A percentile compares a stretch with the other conserved stretches of the same genome.
Conservation (phyloP, 2,113 vertebrate species). For the Globicephala melas region DNA sequence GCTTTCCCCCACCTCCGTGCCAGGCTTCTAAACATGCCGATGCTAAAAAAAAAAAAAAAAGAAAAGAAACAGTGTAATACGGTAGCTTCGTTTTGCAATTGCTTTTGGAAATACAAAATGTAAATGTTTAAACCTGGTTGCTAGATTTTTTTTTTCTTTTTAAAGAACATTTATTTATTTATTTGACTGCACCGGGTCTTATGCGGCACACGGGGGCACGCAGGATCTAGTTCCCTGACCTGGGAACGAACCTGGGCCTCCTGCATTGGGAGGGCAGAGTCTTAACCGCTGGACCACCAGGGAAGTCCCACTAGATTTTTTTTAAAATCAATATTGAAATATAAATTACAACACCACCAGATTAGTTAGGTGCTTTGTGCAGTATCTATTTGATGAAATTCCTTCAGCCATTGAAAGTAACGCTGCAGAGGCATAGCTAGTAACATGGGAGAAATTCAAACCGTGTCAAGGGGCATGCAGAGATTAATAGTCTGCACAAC, state of each 20-base stretch:
- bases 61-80: not conserved
- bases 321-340: not conserved
- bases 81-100: not conserved
- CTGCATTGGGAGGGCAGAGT: too few species aligned
- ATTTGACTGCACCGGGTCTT: too few species aligned
- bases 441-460: not conserved
- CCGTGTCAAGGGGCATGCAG: too few species aligned
- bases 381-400: not conserved
- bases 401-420: not conserved
- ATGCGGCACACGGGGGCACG: too few species aligned
- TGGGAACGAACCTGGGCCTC: too few species aligned
- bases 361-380: not conserved
- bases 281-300: too few species aligned
- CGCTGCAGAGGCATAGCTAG: not conserved
- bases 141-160: not conserved
- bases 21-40: not conserved
- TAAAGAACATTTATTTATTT: too few species aligned
- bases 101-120: not conserved
- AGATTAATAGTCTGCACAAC: not conserved
- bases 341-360: not conserved
- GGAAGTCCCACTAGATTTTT: too few species aligned
- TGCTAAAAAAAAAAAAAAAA: not conserved
- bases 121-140: not conserved
- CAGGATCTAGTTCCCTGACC: too few species aligned
- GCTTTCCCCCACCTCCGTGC: not conserved